A percentile compares a stretch with the other conserved stretches of the same genome.
Evolutionary conservation across 2,113 vertebrate genomes (phyloP).

Genomic region (Campylomormyrus tamandua): DNA sequence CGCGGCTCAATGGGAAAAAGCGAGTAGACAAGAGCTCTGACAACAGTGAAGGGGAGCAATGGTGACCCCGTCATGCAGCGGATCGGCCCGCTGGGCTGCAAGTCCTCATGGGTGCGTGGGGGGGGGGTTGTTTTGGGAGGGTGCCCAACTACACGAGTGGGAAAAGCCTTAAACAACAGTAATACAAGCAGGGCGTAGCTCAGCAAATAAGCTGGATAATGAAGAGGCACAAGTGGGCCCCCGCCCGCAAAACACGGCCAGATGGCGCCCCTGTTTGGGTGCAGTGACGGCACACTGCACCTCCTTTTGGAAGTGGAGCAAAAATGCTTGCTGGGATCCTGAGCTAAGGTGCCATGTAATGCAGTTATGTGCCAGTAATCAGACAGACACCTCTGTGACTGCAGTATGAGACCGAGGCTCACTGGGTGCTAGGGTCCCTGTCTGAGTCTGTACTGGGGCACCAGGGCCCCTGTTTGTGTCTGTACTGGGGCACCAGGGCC

Average conservation of each 20-base stretch:
- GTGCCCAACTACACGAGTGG: neutral
- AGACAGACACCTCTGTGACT: neutral
- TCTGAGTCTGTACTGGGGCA: neutral
- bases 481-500: too few relatives aligned
- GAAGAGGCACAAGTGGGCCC: neutral
- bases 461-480: neutral
- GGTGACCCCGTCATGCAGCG: neutral
- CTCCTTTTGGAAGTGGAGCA: neutral
- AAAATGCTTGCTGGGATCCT: neutral
- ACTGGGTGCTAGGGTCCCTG: neutral
- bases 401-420: neutral
- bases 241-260: neutral
- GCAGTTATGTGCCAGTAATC: neutral
- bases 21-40: neutral
- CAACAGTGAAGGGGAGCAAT: neutral
- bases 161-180: neutral
- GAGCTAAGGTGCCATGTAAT: neutral
- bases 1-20: neutral
- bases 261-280: slow-evolving; percentile 8
- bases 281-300: neutral
- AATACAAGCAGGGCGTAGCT: neutral
- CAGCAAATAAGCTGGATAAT: slow-evolving; percentile 7
- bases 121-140: neutral
- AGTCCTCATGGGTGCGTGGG: neutral
- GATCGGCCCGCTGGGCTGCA: neutral